phyloP scores from a whole-genome alignment of 1,140 invertebrate genomes.

The Ericerus pela region DNA sequence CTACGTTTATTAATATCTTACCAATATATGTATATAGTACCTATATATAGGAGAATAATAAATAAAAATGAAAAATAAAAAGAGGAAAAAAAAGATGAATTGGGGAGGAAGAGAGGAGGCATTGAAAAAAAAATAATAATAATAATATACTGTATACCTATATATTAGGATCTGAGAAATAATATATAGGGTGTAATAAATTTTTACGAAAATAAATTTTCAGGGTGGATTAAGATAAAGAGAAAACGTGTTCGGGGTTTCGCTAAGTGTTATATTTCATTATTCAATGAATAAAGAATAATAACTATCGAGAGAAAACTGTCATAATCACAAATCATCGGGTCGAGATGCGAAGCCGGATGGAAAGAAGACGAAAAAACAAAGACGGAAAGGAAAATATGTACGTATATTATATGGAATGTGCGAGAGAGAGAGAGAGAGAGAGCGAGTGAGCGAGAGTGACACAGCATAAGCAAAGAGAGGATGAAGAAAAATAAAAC shows the following conservation, averaged over 20 bases:
- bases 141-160: too few species aligned
- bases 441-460: too few species aligned
- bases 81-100: too few species aligned
- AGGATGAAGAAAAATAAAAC: background rate
- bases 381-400: too few species aligned
- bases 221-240: constrained; percentile 10
- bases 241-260: constrained; percentile 2
- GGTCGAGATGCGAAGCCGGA: background rate
- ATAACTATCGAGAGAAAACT: constrained; percentile 7
- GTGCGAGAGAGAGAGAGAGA: background rate
- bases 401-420: background rate
- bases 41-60: too few species aligned
- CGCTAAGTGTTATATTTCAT: constrained; percentile 9
- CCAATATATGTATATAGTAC: too few species aligned
- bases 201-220: constrained; percentile 9
- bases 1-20: constrained; percentile 9
- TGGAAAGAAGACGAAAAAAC: background rate
- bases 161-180: constrained; percentile 7
- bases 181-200: constrained; percentile 12
- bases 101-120: too few species aligned
- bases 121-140: too few species aligned
- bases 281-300: background rate
- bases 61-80: too few species aligned
- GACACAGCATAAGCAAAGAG: too few species aligned
- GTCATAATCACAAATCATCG: constrained; percentile 12